A percentile compares a stretch with the other conserved stretches of the same genome.
These are phyloP conservation scores for Paguma larvata DNA, from an alignment of 2,797 vertebrate species.

Conservation along the genomic window DNA sequence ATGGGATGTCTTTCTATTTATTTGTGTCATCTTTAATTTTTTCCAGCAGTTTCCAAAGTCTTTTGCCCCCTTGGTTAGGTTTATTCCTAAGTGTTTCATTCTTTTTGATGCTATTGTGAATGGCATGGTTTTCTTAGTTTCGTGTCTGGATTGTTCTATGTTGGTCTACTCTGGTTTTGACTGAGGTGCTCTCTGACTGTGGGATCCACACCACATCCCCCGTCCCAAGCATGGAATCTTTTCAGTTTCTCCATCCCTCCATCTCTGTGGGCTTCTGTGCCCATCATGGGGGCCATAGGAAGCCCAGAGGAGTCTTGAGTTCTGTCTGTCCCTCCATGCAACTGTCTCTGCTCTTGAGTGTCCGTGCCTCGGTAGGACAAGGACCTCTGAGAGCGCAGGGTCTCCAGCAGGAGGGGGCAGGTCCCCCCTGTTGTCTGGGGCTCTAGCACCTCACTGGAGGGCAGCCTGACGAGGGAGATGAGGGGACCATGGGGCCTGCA, in stretches of 20 bases:
- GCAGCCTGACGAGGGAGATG: neutral
- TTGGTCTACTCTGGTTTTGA: neutral
- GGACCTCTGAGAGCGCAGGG: neutral
- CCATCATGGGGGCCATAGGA: neutral
- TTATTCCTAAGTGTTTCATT: neutral
- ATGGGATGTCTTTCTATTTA: neutral
- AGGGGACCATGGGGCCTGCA: rapidly evolving
- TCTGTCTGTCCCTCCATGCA: neutral
- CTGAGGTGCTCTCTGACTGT: neutral
- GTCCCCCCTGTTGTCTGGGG: neutral
- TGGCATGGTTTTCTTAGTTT: neutral
- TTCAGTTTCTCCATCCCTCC: neutral
- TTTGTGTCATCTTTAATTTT: neutral
- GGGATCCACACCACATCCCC: neutral
- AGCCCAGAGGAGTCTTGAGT: neutral
- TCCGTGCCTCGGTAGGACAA: neutral
- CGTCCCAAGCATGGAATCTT: neutral
- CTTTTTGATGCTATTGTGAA: neutral
- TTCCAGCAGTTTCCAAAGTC: neutral
- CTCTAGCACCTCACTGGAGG: neutral
- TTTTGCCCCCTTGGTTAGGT: neutral
- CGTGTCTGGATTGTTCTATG: neutral
- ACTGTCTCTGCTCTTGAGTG: neutral
- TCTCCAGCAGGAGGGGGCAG: neutral
- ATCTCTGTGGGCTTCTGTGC: neutral